Evolutionary conservation across 1,140 invertebrate genomes (phyloP).

Genomic region (Tetranychus urticae): DNA sequence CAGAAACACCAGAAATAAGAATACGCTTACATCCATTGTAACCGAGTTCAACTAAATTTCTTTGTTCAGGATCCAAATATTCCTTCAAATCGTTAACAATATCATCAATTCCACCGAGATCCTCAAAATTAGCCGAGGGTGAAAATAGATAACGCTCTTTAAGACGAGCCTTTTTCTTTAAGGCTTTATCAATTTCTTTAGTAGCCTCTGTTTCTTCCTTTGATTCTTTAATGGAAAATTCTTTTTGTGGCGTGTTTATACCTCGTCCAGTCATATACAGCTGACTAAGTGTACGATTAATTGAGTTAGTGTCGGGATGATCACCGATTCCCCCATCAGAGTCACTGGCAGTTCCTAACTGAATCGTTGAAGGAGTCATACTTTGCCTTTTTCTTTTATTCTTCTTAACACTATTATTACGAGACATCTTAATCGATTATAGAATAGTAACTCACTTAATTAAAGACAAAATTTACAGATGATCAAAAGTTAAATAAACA

Average conservation of each 20-base stretch:
- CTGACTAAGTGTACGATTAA: background rate
- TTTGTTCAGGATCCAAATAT: conserved; percentile 51
- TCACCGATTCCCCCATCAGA: background rate
- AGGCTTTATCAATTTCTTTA: conserved; percentile 16
- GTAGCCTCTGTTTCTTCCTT: background rate
- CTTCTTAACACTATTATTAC: too few relatives aligned
- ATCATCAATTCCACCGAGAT: conserved; percentile 46
- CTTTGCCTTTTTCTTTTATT: background rate
- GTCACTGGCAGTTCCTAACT: background rate
- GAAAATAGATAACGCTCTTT: conserved; percentile 7
- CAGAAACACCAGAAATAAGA: conserved; percentile 69
- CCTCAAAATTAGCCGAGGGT: conserved; percentile 35
- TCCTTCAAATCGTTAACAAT: conserved; percentile 41
- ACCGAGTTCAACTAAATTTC: conserved; percentile 39
- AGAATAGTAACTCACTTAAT: too few relatives aligned
- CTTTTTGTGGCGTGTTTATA: background rate
- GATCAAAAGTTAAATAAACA: too few relatives aligned
- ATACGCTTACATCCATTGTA: conserved; percentile 41
- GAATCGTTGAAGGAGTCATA: background rate
- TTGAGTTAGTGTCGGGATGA: background rate
- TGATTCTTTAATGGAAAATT: background rate
- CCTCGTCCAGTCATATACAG: background rate
- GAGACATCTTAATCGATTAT: too few relatives aligned
- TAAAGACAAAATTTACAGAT: too few relatives aligned
- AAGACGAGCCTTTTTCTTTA: conserved; percentile 14